Conservation (phyloP, 2,113 vertebrate species). For the Pelecanoides urinatrix region DNA sequence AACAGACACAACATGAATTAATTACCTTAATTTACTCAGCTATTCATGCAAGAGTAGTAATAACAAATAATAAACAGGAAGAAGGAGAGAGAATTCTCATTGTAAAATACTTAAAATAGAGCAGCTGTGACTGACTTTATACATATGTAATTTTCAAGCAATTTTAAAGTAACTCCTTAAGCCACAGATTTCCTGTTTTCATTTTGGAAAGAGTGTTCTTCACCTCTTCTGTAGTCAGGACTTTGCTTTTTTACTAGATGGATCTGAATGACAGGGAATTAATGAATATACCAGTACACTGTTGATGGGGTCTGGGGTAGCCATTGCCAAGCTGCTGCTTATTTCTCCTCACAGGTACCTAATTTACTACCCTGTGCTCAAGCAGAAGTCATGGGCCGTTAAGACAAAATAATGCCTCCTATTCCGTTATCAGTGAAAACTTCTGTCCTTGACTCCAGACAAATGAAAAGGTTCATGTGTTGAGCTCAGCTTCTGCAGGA, state of each 20-base stretch:
- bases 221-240: background rate
- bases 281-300: background rate
- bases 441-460: constrained; percentile 3
- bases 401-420: background rate
- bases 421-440: background rate
- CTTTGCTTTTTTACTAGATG: background rate
- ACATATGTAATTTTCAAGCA: background rate
- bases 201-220: background rate
- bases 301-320: background rate
- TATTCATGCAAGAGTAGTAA: background rate
- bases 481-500: background rate
- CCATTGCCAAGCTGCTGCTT: background rate
- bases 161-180: background rate
- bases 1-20: background rate
- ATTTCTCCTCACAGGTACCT: background rate
- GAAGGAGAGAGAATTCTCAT: background rate
- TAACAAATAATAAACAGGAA: background rate
- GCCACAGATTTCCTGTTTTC: background rate
- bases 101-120: background rate
- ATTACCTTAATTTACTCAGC: background rate
- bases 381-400: background rate
- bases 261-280: background rate
- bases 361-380: background rate
- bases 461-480: background rate
- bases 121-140: background rate